Percentiles rank a stretch among this genome's conserved stretches.
phyloP scores from a whole-genome alignment of 2,797 vertebrate species.

The Gastrophryne carolinensis region DNA sequence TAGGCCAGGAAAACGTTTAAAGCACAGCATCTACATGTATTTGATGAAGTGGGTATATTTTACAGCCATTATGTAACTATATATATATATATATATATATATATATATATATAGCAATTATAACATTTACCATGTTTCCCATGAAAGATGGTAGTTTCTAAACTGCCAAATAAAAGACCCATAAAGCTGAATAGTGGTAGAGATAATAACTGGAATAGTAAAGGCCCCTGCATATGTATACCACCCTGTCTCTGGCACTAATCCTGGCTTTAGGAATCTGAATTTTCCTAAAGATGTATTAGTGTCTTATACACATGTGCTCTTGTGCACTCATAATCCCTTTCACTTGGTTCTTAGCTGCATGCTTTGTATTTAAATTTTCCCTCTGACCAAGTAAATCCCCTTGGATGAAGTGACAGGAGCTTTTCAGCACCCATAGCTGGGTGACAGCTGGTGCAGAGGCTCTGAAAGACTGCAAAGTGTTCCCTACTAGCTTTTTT shows the following conservation, averaged over 20 bases:
- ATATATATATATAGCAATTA: not conserved
- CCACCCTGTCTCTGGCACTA: constrained; percentile 76
- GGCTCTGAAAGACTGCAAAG: constrained; percentile 85
- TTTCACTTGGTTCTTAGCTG: constrained; percentile 85
- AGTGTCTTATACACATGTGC: constrained; percentile 90
- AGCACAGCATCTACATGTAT: no score
- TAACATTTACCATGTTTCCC: constrained; percentile 13
- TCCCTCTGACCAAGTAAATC: constrained; percentile 85
- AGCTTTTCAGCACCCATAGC: constrained; percentile 89
- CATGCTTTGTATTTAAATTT: constrained; percentile 88
- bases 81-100: not conserved
- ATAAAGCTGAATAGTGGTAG: constrained; percentile 72
- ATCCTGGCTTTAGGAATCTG: constrained; percentile 84
- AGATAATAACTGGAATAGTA: constrained; percentile 77
- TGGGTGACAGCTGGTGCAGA: constrained; percentile 95
- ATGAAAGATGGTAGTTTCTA: constrained; percentile 46
- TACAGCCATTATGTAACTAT: not conserved
- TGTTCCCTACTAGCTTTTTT: constrained; percentile 75
- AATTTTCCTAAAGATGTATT: constrained; percentile 90
- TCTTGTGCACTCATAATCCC: constrained; percentile 83
- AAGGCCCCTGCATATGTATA: constrained; percentile 69
- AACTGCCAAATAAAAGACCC: constrained; percentile 71
- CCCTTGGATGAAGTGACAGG: constrained; percentile 91
- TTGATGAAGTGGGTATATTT: not conserved
- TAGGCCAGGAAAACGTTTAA: not conserved